Evolutionary conservation across 2,888 invertebrate genomes (phyloP), one percentile per base, ranked within the genome.

Genomic region (Leptogaster cylindrica): DNA sequence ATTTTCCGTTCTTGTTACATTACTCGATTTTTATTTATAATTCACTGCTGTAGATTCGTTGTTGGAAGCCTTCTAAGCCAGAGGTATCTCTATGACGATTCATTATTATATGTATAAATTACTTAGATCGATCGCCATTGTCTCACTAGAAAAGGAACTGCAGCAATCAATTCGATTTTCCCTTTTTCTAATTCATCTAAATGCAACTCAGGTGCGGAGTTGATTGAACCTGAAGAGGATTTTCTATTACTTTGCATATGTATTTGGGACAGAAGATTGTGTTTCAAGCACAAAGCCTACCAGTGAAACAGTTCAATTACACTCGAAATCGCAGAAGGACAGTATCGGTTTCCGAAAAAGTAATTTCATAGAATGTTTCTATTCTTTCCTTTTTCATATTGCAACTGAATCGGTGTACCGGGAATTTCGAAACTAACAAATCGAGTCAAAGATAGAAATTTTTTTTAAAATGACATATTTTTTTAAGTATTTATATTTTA

Each of bases 61-160:
- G 36, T 39, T 58, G 27, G 58, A 58, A 58, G 39, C 14, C 41
- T 39, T 39, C 58, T 58, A n/a, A 14, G 27, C 25, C 39, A 28
- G 25, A 36, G 58, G 25, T 58, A 58, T n/a, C 39, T 39, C 58
- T 58, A 58, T 58, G 58, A 58, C 39, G 41, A 41, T 41, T 58
- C 41, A 58, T 58, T 58, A 58, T n/a, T n/a, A n/a, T n/a, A n/a
- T n/a, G n/a, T 58, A 58, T 58, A 58, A 58, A 58, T 58, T 58
- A 58, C 39, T 58, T 58, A 39, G 58, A 12, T 23, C 25, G 18
- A n/a, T 27, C 31, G 5, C 58, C 20, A 58, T 58, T 58, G 58
- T 58, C 58, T 58, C 23, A 31, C 58, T 41, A 27, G 39, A 58
- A 23, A 58, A 58, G 58, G 58, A 58, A 58, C 36, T 58, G 16